Evolutionary conservation across 2,888 invertebrate genomes (phyloP).

Genomic region (Adela reaumurella): DNA sequence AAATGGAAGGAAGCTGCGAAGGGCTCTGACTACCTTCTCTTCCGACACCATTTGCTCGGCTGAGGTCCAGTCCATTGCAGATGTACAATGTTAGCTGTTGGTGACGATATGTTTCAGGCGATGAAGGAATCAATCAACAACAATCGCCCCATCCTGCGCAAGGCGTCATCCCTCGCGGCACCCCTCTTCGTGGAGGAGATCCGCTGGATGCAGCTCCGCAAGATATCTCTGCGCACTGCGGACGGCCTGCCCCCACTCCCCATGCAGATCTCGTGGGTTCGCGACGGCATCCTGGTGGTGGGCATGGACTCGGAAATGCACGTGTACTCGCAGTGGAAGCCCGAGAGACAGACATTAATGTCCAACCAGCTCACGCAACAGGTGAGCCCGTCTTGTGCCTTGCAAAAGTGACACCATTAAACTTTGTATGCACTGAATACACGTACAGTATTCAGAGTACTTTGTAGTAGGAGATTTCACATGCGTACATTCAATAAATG

Average conservation of each 20-base stretch:
- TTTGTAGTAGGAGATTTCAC: too few relatives aligned
- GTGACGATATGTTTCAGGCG: slow-evolving; percentile 33
- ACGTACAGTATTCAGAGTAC: too few relatives aligned
- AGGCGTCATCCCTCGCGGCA: slow-evolving; percentile 87
- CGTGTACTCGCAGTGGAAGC: slow-evolving; percentile 98
- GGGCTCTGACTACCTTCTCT: too few relatives aligned
- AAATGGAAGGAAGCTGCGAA: too few relatives aligned
- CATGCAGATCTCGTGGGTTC: slow-evolving; percentile 98
- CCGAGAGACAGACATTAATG: slow-evolving; percentile 39
- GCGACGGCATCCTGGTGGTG: slow-evolving; percentile 95
- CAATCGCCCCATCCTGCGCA: slow-evolving; percentile 80
- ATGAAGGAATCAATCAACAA: slow-evolving; percentile 84
- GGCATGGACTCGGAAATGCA: slow-evolving; percentile 99
- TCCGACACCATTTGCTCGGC: too few relatives aligned
- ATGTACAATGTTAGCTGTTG: too few relatives aligned
- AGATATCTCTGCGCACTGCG: slow-evolving; percentile 87
- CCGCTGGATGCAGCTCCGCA: slow-evolving; percentile 93
- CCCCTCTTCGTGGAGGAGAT: slow-evolving; percentile 89
- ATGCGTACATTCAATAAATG: too few relatives aligned
- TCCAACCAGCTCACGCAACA: slow-evolving; percentile 11
- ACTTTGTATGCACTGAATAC: too few relatives aligned
- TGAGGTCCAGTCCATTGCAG: too few relatives aligned
- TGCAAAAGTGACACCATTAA: too few relatives aligned
- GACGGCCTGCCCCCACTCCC: slow-evolving; percentile 95
- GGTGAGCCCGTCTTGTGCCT: slow-evolving; percentile 5